These are phyloP conservation scores for Temnothorax unifasciatus DNA, from an alignment of 2,888 invertebrate species.

Conservation along the genomic window DNA sequence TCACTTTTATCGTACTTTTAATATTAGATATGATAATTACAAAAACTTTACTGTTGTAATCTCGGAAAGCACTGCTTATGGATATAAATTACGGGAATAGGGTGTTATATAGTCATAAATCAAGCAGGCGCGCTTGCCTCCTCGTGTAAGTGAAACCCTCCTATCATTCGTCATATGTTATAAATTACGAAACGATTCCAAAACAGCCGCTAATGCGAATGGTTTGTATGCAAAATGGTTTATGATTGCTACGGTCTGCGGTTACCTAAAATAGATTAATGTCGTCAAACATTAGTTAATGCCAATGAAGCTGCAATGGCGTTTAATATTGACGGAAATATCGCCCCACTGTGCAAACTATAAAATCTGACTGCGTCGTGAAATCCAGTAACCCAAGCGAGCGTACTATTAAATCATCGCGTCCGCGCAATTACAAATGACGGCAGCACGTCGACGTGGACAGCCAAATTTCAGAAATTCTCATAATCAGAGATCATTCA, in stretches of 20 bases:
- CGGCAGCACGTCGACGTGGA: slow-evolving; percentile 16
- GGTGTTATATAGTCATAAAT: slow-evolving; percentile 52
- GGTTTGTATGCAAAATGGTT: slow-evolving; percentile 80
- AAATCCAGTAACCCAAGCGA: slow-evolving; percentile 62
- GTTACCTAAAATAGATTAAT: slow-evolving; percentile 80
- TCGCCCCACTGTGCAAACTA: slow-evolving; percentile 71
- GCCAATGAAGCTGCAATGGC: slow-evolving; percentile 70
- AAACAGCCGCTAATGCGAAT: slow-evolving; percentile 67
- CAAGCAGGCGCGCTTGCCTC: slow-evolving; percentile 30
- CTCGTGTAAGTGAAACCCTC: slow-evolving; percentile 51
- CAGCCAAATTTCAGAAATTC: slow-evolving; percentile 42
- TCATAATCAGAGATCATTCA: slow-evolving; percentile 24
- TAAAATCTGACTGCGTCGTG: slow-evolving; percentile 70
- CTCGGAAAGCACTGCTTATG: slow-evolving; percentile 46
- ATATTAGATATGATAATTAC: slow-evolving; percentile 1
- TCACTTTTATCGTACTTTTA: neutral
- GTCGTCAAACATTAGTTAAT: slow-evolving; percentile 80
- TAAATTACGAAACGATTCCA: slow-evolving; percentile 74
- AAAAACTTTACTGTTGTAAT: slow-evolving; percentile 25
- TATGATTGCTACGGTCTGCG: slow-evolving; percentile 77
- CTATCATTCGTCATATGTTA: slow-evolving; percentile 70
- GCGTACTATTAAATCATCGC: slow-evolving; percentile 59
- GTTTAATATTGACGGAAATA: slow-evolving; percentile 79
- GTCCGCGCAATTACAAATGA: slow-evolving; percentile 57
- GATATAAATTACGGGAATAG: slow-evolving; percentile 48